Base-by-base conservation (phyloP, 2,888 invertebrate genomes). In the Heterodera filipjevi region DNA sequence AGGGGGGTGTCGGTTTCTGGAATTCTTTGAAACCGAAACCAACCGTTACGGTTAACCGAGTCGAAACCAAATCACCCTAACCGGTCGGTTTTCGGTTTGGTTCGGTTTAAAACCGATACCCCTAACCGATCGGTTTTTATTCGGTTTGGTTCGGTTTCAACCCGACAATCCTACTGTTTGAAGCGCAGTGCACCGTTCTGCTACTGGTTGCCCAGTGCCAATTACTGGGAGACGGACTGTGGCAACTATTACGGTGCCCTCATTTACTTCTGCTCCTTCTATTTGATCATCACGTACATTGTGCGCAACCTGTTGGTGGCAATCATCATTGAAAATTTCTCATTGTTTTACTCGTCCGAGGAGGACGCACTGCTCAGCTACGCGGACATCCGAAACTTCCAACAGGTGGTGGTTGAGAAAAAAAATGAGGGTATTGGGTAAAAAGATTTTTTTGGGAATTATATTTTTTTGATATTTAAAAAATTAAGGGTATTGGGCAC, bases 281-380 rank as follows among this genome's bases (percentile, higher is more conserved):
- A 99, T 90, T 96, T 99, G 83, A 99, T 99, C 89, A 99, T 99
- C 86, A 99, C 99, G 0, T 99, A 99, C 90, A 99, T 99, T 89
- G 97, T 99, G 72, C 92, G 99, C 76, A 99, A 99, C 91, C 91
- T 99, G 86, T 93, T 99, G 87, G 99, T 99, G 89, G 99, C 99
- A 93, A 99, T 99, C 91, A 99, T 99, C 91, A 99, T 99, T 98
- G 99, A 99, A 92, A 99, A 99, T 92, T 99, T 99, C 91, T 97
- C 98, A 0, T 91, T 99, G 85, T 99, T 99, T 90, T 99, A 99
- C 90, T 99, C 99, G 0, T 99, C 98, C 89, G 99, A 99, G 91
- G 99, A 99, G 91, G 99, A 99, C 90, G 99, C 99, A 0, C 90
- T 99, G 78, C 91, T 99, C 33, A 97, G 97, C 10, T 99, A 99